phyloP scores from a whole-genome alignment of 1,140 invertebrate species.

The Magallana ariakensis region DNA sequence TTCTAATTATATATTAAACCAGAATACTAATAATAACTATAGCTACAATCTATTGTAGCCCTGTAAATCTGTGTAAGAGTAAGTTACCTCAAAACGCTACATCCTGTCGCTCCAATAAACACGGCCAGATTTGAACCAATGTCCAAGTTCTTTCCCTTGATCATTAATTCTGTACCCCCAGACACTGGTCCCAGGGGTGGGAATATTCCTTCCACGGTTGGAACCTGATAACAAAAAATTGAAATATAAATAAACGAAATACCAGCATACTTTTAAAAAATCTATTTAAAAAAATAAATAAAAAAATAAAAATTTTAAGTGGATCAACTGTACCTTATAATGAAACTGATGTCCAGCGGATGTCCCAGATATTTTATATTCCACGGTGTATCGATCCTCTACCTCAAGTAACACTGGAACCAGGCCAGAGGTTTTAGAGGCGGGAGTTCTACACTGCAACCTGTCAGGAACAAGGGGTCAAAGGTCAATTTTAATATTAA shows the following conservation, averaged over 20 bases:
- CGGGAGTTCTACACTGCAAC: slow-evolving; percentile 29
- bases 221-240: slow-evolving; percentile 53
- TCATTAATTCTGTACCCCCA: slow-evolving; percentile 94
- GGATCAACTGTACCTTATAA: slow-evolving; percentile 70
- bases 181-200: slow-evolving; percentile 93
- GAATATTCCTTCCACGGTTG: slow-evolving; percentile 87
- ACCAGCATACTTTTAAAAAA: neutral
- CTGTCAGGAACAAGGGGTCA: neutral
- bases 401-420: neutral
- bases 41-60: no score
- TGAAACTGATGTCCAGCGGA: slow-evolving; percentile 54
- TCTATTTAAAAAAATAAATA: neutral
- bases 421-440: neutral
- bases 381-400: neutral
- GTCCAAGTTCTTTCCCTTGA: slow-evolving; percentile 94
- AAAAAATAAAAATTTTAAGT: neutral
- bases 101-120: slow-evolving; percentile 88
- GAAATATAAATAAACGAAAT: neutral
- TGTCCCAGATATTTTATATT: neutral
- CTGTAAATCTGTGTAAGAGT: no score
- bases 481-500: neutral
- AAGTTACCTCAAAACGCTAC: slow-evolving; percentile 78
- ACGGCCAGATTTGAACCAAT: slow-evolving; percentile 93
- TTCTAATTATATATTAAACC: no score
- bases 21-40: no score